Evolutionary conservation across 2,113 vertebrate genomes (phyloP).

Genomic region (Ceyx margarethae): DNA sequence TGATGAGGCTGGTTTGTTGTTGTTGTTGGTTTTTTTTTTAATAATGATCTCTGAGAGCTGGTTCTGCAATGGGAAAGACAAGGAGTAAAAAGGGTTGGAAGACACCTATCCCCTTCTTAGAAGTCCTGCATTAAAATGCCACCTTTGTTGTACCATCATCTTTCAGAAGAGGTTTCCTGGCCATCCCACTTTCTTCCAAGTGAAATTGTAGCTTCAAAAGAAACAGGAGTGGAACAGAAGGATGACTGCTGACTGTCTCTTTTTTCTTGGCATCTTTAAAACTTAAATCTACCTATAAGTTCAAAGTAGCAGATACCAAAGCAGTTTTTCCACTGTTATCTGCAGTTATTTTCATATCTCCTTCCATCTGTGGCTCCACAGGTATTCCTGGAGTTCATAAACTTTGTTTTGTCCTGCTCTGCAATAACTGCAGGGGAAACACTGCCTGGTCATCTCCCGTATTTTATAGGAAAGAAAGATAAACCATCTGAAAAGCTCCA

Average conservation of each 20-base stretch:
- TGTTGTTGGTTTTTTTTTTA: conserved; percentile 15
- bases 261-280: background rate
- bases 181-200: background rate
- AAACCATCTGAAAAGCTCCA: background rate
- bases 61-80: background rate
- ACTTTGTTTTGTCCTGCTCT: background rate
- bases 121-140: background rate
- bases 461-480: background rate
- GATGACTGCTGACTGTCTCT: background rate
- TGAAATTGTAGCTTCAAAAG: background rate
- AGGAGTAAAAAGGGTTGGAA: background rate
- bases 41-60: conserved; percentile 5
- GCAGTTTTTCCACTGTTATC: background rate
- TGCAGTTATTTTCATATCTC: background rate
- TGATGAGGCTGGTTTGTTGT: conserved; percentile 3
- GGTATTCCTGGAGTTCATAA: background rate
- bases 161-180: background rate
- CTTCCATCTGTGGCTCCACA: background rate
- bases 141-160: background rate
- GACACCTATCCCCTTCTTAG: background rate
- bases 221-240: background rate
- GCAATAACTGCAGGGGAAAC: background rate
- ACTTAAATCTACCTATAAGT: background rate
- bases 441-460: background rate
- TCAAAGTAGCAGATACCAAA: background rate